phyloP scores from a whole-genome alignment of 1,140 invertebrate species.

The Cheumatopsyche charites region DNA sequence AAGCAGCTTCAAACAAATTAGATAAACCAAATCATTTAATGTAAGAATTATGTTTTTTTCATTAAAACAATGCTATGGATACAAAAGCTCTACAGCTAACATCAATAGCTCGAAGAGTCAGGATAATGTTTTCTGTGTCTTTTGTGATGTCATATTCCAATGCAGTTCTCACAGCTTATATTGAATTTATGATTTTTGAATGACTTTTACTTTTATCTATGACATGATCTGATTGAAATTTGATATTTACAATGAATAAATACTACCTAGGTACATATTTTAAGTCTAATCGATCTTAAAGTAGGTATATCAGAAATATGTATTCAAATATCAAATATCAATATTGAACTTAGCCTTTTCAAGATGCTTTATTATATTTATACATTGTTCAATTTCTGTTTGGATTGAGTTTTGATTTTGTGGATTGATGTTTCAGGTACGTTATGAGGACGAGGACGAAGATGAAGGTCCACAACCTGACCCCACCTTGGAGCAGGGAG shows the following conservation, averaged over 20 bases:
- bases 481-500: slow-evolving; percentile 89
- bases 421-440: slow-evolving; percentile 69
- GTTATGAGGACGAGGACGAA: slow-evolving; percentile 94
- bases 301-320: too few species aligned
- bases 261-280: too few species aligned
- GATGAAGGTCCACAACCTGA: slow-evolving; percentile 94
- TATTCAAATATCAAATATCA: slow-evolving; percentile 18
- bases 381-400: not conserved
- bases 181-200: slow-evolving; percentile 30
- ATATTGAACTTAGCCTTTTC: slow-evolving; percentile 8
- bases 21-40: too few species aligned
- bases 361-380: slow-evolving; percentile 10
- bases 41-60: too few species aligned
- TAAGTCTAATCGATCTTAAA: too few species aligned
- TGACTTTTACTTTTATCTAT: slow-evolving; percentile 27
- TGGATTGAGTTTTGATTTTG: not conserved
- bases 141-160: slow-evolving; percentile 33
- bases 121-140: slow-evolving; percentile 12
- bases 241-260: slow-evolving; percentile 10
- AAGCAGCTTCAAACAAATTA: too few species aligned
- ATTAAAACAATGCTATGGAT: too few species aligned
- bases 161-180: slow-evolving; percentile 35
- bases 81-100: not conserved
- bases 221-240: slow-evolving; percentile 1
- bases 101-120: not conserved